Evolutionary conservation across 2,888 invertebrate species (phyloP), one percentile per base, ranked within the genome.

Genomic region (Mantis religiosa): DNA sequence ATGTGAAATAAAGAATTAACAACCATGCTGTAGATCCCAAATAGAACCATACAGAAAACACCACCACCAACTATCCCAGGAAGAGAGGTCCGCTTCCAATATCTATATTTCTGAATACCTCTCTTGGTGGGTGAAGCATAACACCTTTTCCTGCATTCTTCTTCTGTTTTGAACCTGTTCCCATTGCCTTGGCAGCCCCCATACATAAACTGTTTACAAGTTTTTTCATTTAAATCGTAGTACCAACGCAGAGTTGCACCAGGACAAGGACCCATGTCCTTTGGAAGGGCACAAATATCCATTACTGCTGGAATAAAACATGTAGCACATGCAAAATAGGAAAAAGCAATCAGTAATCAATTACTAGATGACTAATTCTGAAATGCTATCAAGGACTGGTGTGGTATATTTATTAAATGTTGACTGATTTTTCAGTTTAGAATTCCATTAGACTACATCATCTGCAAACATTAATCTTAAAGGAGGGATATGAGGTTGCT

Each of bases 171-270:
- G 92, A 93, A 93, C 91, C 92, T 93, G 92, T 94, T 94, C 89
- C 91, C 92, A 91, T 94, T 94, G 91, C 94, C 94, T 91, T 92
- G 93, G 91, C 94, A 94, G 92, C 94, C 94, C 89, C 94, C 94
- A 91, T 94, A 94, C 92, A 93, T 92, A 92, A 94, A 95, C 91
- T 93, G 92, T 90, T 92, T 92, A 92, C 95, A 95, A 90, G 92
- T 92, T 89, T 92, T 92, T 90, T 92, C 92, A 83, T 91, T 91
- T 28, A 91, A 90, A 92, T 95, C 94, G 92, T 93, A 95, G 93
- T 93, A 93, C 93, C 93, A 95, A 89, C 93, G 92, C 90, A 94
- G 92, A 91, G 93, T 93, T 90, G 93, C 93, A 90, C 93, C 93
- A 90, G 92, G 92, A 92, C 93, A 94, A n/a, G 93, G 93, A 85